Evolutionary conservation across 2,888 invertebrate genomes (phyloP), one percentile per base, ranked within the genome.

Genomic region (Tiliacea citrago): DNA sequence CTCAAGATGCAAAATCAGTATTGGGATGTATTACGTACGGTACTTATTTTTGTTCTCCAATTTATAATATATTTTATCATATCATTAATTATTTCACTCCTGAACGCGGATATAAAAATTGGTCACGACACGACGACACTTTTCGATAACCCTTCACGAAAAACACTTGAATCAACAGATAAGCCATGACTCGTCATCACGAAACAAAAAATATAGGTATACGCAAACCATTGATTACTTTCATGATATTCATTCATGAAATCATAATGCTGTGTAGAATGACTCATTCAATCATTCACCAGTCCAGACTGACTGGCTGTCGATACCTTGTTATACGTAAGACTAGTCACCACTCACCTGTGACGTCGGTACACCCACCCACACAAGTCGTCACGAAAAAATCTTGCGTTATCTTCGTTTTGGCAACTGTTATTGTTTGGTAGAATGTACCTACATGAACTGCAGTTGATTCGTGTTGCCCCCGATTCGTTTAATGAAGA

Each of bases 281-380:
- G 82, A 86, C 18, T 84, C 78, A 84, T 63, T 68, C 57, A 60
- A 53, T 75, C 81, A 75, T 72, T 77, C 76, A 68, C 35, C 58
- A 18, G 57, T 35, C 73, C 73, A 84, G 84, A 86, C 81, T 62
- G 60, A 58, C 49, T 72, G 80, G 63, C 85, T 71, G 68, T 75
- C 75, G 69, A 83, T 77, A 78, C 18, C 57, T 63, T 55, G 58
- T 61, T 71, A 66, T 73, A 80, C 78, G 82, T 84, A 79, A 80
- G 68, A 70, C 73, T 71, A 87, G 35, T 88, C 86, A 87, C 74
- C 73, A 86, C n/a, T 88, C 86, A 87, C 86, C 83, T 73, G 84
- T 89, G 89, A 89, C 90, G 90, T 86, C 53, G 58, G 77, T 80
- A 81, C 80, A 80, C 82, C 82, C 75, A 83, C 85, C 70, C 72